phyloP scores from a whole-genome alignment of 2,888 invertebrate species.

The Sinohyriopsis cumingii region DNA sequence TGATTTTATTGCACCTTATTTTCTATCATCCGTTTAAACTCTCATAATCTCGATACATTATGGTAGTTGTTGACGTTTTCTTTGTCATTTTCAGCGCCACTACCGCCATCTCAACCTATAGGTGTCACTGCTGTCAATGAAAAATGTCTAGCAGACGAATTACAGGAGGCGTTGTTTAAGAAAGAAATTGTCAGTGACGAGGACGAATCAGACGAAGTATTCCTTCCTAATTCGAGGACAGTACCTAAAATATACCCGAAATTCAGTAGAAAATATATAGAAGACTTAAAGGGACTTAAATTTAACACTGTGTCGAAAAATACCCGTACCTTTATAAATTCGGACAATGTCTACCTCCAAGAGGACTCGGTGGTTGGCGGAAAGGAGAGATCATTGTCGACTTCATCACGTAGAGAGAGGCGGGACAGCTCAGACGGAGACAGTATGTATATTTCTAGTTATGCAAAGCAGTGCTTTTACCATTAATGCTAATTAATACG shows the following conservation, averaged over 20 bases:
- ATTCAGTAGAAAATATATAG: constrained; percentile 41
- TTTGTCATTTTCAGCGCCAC: constrained; percentile 19
- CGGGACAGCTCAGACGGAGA: constrained; percentile 12
- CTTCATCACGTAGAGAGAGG: constrained; percentile 6
- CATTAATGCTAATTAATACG: too few species aligned
- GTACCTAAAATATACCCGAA: constrained; percentile 42
- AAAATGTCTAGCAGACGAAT: constrained; percentile 58
- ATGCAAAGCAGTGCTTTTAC: too few species aligned
- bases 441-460: background rate
- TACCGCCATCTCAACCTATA: constrained; percentile 10
- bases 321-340: constrained; percentile 46
- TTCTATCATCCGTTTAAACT: too few species aligned
- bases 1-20: too few species aligned
- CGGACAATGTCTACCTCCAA: constrained; percentile 79
- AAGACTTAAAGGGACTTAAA: constrained; percentile 40
- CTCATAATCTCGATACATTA: too few species aligned
- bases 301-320: constrained; percentile 53
- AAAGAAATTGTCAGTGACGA: constrained; percentile 23
- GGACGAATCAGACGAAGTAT: constrained; percentile 46
- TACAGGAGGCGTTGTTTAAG: constrained; percentile 51
- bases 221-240: constrained; percentile 33
- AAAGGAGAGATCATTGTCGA: constrained; percentile 5
- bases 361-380: constrained; percentile 69
- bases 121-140: constrained; percentile 29
- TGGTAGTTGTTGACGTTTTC: background rate